Evolutionary conservation across 2,797 vertebrate genomes (phyloP).

Genomic region (Ctenochaetus hawaiiensis): DNA sequence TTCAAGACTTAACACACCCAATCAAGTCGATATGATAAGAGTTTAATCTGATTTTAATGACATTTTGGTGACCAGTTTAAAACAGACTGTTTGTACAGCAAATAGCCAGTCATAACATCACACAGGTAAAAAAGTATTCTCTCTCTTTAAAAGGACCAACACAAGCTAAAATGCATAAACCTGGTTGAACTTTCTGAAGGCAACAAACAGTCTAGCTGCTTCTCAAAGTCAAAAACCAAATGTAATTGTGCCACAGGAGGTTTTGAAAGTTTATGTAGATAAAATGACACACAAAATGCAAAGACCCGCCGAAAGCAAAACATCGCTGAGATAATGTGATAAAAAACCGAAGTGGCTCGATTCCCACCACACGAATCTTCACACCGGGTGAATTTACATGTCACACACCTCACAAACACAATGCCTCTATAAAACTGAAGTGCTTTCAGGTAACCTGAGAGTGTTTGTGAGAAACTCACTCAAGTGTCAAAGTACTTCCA

Average conservation of each 20-base stretch:
- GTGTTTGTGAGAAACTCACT: conserved; percentile 4
- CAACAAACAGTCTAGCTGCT: neutral
- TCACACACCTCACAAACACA: conserved; percentile 11
- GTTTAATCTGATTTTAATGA: neutral
- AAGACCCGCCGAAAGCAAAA: neutral
- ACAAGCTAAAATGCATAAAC: neutral
- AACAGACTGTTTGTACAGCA: neutral
- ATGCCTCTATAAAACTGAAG: conserved; percentile 14
- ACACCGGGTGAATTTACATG: neutral
- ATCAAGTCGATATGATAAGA: neutral
- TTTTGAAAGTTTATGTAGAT: neutral
- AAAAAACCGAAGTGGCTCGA: conserved; percentile 2
- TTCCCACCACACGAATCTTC: neutral
- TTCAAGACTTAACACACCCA: neutral
- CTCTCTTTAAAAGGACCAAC: neutral
- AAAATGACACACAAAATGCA: neutral
- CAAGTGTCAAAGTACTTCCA: conserved; percentile 4
- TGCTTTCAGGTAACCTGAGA: conserved; percentile 29
- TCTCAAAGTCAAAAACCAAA: too few species aligned
- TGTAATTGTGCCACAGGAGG: neutral
- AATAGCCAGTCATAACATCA: neutral
- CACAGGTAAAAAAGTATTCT: neutral
- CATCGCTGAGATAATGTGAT: neutral
- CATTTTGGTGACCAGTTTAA: neutral
- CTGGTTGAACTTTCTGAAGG: neutral